phyloP scores from a whole-genome alignment of 2,888 invertebrate genomes.

The Cheilosia impressa region DNA sequence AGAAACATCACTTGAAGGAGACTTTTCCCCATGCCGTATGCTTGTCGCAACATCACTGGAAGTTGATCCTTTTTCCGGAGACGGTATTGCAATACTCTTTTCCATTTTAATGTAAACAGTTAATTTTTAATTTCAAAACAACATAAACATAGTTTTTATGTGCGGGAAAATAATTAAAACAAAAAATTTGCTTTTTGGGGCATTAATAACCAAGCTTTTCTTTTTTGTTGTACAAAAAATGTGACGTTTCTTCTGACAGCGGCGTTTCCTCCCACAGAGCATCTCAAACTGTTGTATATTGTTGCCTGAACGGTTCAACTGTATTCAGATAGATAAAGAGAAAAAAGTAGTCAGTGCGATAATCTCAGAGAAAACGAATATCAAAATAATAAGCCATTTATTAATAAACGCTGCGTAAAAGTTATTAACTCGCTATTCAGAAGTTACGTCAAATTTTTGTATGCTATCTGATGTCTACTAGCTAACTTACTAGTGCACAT shows the following conservation, averaged over 20 bases:
- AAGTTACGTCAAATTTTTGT: too few species aligned
- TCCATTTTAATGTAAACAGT: slow-evolving; percentile 26
- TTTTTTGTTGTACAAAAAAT: slow-evolving; percentile 31
- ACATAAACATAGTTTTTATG: slow-evolving; percentile 33
- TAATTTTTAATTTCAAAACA: slow-evolving; percentile 11
- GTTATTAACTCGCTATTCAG: too few species aligned
- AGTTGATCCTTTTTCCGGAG: not conserved
- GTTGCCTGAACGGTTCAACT: not conserved
- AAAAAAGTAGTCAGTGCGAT: too few species aligned
- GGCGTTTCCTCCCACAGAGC: not conserved
- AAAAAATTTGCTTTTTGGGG: slow-evolving; percentile 32
- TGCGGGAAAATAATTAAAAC: slow-evolving; percentile 28
- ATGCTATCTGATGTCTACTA: too few species aligned
- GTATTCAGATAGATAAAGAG: slow-evolving; percentile 9
- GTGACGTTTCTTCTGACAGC: slow-evolving; percentile 57
- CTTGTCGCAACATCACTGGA: not conserved
- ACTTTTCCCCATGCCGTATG: not conserved
- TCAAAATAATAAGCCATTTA: too few species aligned
- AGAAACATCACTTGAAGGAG: slow-evolving; percentile 1
- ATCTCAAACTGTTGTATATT: slow-evolving; percentile 4
- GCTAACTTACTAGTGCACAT: too few species aligned
- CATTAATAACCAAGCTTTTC: slow-evolving; percentile 54
- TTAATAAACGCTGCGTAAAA: too few species aligned
- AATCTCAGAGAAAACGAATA: too few species aligned
- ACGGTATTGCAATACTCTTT: not conserved